Evolutionary conservation across 1,140 invertebrate species (phyloP).

Genomic region (Drosophila rhopaloa): DNA sequence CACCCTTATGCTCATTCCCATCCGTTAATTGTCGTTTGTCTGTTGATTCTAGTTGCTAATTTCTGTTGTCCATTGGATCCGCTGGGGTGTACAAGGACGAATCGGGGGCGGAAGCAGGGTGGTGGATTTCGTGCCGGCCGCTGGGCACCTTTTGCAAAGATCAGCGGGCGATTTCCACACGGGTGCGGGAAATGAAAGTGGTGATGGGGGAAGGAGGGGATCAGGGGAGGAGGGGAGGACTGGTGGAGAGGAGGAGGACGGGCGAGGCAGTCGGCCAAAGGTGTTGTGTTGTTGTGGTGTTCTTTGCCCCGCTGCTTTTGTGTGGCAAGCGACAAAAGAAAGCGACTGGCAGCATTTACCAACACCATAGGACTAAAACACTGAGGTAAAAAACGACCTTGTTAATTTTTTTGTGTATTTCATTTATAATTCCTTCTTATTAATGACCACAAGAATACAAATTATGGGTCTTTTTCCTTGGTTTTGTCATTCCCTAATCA

Average conservation of each 20-base stretch:
- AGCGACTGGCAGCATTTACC: slow-evolving; percentile 28
- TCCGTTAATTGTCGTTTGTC: slow-evolving; percentile 52
- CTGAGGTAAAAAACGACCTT: not conserved
- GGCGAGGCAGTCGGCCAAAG: slow-evolving; percentile 8
- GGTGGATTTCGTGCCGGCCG: slow-evolving; percentile 1
- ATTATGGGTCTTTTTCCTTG: too few relatives aligned
- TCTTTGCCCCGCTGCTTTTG: slow-evolving; percentile 40
- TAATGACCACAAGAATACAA: too few relatives aligned
- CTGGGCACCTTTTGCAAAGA: slow-evolving; percentile 47
- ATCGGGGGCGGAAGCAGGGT: not conserved
- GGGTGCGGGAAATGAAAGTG: slow-evolving; percentile 1
- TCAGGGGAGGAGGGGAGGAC: not conserved
- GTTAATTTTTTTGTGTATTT: too few relatives aligned
- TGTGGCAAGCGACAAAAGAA: slow-evolving; percentile 47
- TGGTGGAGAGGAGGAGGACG: not conserved
- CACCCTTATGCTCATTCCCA: slow-evolving; percentile 21
- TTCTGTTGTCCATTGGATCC: slow-evolving; percentile 50
- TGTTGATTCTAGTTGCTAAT: slow-evolving; percentile 61
- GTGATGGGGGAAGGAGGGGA: not conserved
- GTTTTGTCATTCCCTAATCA: too few relatives aligned
- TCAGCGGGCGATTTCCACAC: slow-evolving; percentile 51
- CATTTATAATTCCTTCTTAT: too few relatives aligned
- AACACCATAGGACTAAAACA: slow-evolving; percentile 4
- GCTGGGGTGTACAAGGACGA: slow-evolving; percentile 5
- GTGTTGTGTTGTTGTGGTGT: slow-evolving; percentile 37